Evolutionary conservation across 2,888 invertebrate species (phyloP).

Genomic region (Glaucopsyche alexis): DNA sequence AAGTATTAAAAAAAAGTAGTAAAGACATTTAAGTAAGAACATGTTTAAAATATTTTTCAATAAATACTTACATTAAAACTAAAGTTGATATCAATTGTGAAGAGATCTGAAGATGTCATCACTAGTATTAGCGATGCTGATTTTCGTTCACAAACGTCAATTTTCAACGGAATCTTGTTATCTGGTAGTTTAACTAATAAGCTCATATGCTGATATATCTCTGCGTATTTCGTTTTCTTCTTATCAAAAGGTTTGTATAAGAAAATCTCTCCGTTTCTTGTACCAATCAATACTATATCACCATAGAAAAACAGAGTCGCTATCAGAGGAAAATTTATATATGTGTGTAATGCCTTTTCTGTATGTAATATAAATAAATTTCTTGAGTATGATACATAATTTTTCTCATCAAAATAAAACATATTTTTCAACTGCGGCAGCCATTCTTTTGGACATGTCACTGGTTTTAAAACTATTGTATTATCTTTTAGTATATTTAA

Average conservation of each 20-base stretch:
- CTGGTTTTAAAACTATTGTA: constrained; percentile 43
- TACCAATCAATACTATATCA: constrained; percentile 60
- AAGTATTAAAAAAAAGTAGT: neutral
- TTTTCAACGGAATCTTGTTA: constrained; percentile 59
- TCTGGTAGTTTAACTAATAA: constrained; percentile 49
- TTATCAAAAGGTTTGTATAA: constrained; percentile 54
- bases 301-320: constrained; percentile 67
- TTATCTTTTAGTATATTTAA: constrained; percentile 48
- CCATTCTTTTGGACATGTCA: constrained; percentile 61
- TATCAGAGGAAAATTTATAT: constrained; percentile 63
- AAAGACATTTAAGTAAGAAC: neutral
- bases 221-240: constrained; percentile 49
- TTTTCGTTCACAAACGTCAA: constrained; percentile 64
- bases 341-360: constrained; percentile 57
- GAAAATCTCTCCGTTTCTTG: constrained; percentile 56
- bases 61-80: constrained; percentile 60
- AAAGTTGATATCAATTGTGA: constrained; percentile 57
- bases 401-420: constrained; percentile 54
- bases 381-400: constrained; percentile 64
- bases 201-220: constrained; percentile 58
- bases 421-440: constrained; percentile 59
- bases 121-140: constrained; percentile 59
- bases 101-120: constrained; percentile 60
- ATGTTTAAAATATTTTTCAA: neutral
- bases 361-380: constrained; percentile 65